These are phyloP conservation scores for Cyclophora albipunctata DNA, from an alignment of 2,888 invertebrate genomes.

Conservation along the genomic window DNA sequence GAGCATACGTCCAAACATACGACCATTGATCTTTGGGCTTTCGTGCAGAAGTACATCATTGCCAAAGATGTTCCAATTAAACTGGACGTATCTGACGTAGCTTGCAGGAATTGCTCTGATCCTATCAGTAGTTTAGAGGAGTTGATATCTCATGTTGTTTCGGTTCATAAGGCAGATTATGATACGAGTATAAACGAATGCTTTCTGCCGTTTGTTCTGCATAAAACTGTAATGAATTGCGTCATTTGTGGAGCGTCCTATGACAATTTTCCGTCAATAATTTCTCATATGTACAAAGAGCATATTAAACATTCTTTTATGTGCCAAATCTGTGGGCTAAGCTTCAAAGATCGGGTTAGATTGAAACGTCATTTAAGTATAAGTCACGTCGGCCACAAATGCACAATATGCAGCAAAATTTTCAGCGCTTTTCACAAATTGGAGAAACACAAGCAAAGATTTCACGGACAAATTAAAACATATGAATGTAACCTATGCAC, in stretches of 20 bases:
- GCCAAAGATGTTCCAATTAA: constrained; percentile 55
- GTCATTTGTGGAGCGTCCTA: constrained; percentile 36
- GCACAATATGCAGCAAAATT: constrained; percentile 55
- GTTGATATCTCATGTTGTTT: constrained; percentile 37
- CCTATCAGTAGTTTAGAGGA: constrained; percentile 32
- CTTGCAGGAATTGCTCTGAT: constrained; percentile 40
- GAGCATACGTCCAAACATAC: constrained; percentile 40
- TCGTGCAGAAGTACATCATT: constrained; percentile 40
- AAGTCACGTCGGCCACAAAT: constrained; percentile 38
- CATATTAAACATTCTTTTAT: constrained; percentile 45
- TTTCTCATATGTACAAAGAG: constrained; percentile 52
- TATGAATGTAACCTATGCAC: constrained; percentile 44
- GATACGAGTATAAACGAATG: constrained; percentile 33
- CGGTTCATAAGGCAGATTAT: constrained; percentile 34
- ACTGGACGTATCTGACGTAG: constrained; percentile 40
- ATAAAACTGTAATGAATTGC: constrained; percentile 38
- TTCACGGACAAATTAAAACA: constrained; percentile 36
- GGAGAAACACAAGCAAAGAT: constrained; percentile 39
- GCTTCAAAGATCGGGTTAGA: constrained; percentile 42
- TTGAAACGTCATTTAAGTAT: constrained; percentile 45
- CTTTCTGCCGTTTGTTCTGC: constrained; percentile 46
- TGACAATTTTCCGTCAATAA: constrained; percentile 44
- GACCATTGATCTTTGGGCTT: constrained; percentile 28
- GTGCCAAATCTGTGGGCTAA: constrained; percentile 50
- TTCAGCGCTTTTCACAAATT: constrained; percentile 46